Evolutionary conservation across 2,797 vertebrate species (phyloP), one percentile per base, ranked within the genome.

Genomic region (Dipus sagitta): DNA sequence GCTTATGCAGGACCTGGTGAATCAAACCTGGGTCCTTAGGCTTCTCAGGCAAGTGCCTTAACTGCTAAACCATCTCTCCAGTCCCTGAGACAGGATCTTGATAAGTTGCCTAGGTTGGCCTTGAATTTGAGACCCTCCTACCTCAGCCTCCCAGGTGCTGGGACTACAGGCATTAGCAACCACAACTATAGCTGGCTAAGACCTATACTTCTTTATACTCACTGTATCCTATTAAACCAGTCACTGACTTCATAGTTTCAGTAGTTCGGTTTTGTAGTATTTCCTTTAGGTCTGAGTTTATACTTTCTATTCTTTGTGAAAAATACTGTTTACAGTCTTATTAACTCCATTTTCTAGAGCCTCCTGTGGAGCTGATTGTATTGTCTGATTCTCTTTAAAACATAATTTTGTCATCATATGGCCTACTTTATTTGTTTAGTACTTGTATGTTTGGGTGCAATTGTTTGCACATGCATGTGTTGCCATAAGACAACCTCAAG

Each of bases 211-310:
- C 11, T 28, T 68, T 18, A 68, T 47, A n/a, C 42, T 77, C 28
- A 62, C 72, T 34, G 17, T 75, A 58, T n/a, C 28, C 65, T 62
- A 5, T 65, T 91, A 88, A 84, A 62, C 11, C 23, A 80, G 14
- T 80, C 15, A 58, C 42, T 85, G 34, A 91, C 18, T 88, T 94
- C 28, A 38, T 86, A 88, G 58, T 90, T 96, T 81, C 20, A 60
- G 54, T 2, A 9, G 10, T 21, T 91, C 30, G 47, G 18, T 86
- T 28, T 38, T 86, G 58, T 88, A 78, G 62, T 79, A 85, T 94
- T 92, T 88, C 34, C 67, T 42, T 94, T 95, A 78, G 30, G 67
- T 82, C 77, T 21, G 74, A 28, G 74, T 94, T 95, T 81, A 38
- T 91, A 60, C 42, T 87, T 88, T 81, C 52, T 86, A 1, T 90